Conservation (phyloP, 2,888 invertebrate genomes). For the Metellina segmentata region DNA sequence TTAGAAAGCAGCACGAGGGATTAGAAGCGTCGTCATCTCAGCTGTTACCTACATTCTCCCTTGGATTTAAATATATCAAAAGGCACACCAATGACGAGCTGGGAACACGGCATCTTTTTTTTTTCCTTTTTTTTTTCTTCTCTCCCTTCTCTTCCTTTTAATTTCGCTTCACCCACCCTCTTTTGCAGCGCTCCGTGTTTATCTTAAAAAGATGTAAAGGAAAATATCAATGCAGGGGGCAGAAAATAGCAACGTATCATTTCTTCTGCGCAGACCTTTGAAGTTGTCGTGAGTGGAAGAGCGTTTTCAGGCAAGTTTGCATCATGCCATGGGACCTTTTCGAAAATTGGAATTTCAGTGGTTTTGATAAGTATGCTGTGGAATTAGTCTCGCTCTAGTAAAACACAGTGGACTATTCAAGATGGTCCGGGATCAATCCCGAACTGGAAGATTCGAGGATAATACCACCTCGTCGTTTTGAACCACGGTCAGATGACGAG, state of each 20-base stretch:
- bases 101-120: constrained; percentile 6
- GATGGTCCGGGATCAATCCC: no score
- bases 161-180: constrained; percentile 12
- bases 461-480: no score
- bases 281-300: neutral
- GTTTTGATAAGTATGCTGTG: no score
- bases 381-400: no score
- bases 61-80: constrained; percentile 70
- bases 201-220: constrained; percentile 62
- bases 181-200: constrained; percentile 45
- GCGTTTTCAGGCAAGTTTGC: neutral
- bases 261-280: constrained; percentile 19
- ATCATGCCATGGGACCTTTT: neutral
- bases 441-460: no score
- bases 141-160: constrained; percentile 37
- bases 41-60: constrained; percentile 26
- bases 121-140: constrained; percentile 39
- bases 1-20: neutral
- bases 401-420: no score
- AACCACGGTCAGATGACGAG: no score
- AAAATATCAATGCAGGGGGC: constrained; percentile 59
- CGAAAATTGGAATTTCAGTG: neutral
- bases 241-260: constrained; percentile 59
- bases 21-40: constrained; percentile 35
- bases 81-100: constrained; percentile 32